A percentile compares a stretch with the other conserved stretches of the same genome.
Evolutionary conservation across 2,888 invertebrate species (phyloP).

Genomic region (Parnassius mnemosyne): DNA sequence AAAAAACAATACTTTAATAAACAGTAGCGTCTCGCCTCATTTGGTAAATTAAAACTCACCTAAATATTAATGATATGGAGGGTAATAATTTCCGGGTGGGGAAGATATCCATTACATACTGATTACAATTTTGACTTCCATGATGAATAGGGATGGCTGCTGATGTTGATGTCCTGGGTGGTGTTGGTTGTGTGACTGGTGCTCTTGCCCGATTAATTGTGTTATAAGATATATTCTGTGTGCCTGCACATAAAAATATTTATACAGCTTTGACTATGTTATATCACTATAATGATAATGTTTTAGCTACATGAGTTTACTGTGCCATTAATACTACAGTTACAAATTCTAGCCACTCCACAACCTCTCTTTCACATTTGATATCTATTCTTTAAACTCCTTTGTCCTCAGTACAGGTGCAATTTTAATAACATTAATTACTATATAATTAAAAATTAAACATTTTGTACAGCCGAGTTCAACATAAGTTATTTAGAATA

Average conservation of each 20-base stretch:
- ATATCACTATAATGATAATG: no score
- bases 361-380: no score
- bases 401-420: no score
- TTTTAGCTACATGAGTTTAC: no score
- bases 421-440: no score
- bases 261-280: no score
- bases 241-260: constrained; percentile 9
- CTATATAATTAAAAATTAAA: no score
- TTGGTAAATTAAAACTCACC: constrained; percentile 1
- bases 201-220: background rate
- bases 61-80: constrained; percentile 7
- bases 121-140: constrained; percentile 4
- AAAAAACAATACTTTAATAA: background rate
- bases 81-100: constrained; percentile 6
- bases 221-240: constrained; percentile 7
- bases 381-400: no score
- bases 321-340: no score
- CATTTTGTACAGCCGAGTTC: no score
- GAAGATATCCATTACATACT: constrained; percentile 12
- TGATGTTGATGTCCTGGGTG: constrained; percentile 2
- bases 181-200: constrained; percentile 3
- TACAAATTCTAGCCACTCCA: no score
- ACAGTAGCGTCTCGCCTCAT: background rate
- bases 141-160: constrained; percentile 7
- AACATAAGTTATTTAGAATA: no score